A percentile compares a stretch with the other conserved stretches of the same genome.
These are phyloP conservation scores for Cydia pomonella DNA, from an alignment of 1,140 invertebrate species.

Conservation along the genomic window DNA sequence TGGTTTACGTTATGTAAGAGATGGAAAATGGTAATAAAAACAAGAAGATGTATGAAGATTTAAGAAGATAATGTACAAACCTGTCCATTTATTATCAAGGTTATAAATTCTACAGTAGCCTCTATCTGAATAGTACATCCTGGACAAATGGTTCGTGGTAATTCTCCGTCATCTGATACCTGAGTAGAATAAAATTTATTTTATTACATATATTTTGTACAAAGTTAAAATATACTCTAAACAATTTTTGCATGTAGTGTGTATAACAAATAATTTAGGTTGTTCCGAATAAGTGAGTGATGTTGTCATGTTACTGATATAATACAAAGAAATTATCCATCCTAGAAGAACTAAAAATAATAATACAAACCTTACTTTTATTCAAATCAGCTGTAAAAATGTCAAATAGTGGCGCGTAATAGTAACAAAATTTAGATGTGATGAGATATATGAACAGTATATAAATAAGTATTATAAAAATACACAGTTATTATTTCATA, in stretches of 20 bases:
- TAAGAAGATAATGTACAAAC: conserved; percentile 45
- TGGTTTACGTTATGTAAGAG: too few species aligned
- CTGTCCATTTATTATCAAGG: conserved; percentile 86
- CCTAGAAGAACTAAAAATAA: neutral
- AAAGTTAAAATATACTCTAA: neutral
- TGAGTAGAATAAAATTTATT: conserved; percentile 52
- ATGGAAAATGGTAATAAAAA: neutral
- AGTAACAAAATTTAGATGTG: neutral
- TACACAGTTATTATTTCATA: conserved; percentile 14
- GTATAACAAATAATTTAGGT: neutral
- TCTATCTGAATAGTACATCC: conserved; percentile 88
- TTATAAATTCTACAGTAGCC: conserved; percentile 86
- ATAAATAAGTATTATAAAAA: conserved; percentile 40
- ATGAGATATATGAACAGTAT: conserved; percentile 4
- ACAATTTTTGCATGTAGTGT: neutral
- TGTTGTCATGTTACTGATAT: neutral
- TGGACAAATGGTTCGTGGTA: conserved; percentile 86
- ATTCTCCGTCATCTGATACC: conserved; percentile 85
- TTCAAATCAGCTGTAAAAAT: conserved; percentile 33
- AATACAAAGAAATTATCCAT: conserved; percentile 6
- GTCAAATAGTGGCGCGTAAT: conserved; percentile 54
- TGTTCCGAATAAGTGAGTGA: neutral
- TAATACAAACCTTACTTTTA: neutral
- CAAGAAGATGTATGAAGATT: conserved; percentile 8
- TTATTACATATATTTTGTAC: neutral